phyloP scores from a whole-genome alignment of 2,888 invertebrate species.

The Dichetophora obliterata region DNA sequence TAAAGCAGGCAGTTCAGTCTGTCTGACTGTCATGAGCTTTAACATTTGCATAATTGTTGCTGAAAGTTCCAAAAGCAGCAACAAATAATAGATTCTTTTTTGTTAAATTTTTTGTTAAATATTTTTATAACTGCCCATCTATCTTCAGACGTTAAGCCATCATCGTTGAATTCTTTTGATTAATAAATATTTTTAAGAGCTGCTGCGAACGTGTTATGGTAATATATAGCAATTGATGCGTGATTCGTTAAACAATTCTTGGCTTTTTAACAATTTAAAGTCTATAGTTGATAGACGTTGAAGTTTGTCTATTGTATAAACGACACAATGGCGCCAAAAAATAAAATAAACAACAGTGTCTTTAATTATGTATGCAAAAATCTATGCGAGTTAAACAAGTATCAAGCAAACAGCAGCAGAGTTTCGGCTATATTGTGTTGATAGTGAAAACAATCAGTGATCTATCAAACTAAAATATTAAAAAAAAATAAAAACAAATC shows the following conservation, averaged over 20 bases:
- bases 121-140: neutral
- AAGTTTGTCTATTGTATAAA: no score
- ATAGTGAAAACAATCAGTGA: no score
- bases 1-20: no score
- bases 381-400: no score
- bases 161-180: conserved; percentile 8
- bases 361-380: no score
- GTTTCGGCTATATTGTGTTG: no score
- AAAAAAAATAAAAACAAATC: no score
- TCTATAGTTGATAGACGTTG: neutral
- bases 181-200: neutral
- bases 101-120: neutral
- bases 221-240: conserved; percentile 23
- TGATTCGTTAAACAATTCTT: conserved; percentile 27
- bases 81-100: neutral
- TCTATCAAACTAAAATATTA: no score
- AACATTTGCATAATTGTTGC: no score
- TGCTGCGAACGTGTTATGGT: conserved; percentile 10
- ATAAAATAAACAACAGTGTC: neutral
- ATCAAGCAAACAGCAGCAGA: no score
- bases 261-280: conserved; percentile 1
- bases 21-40: no score
- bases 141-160: neutral
- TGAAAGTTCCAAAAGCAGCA: neutral
- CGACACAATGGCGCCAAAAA: conserved; percentile 8